Evolutionary conservation across 2,797 vertebrate genomes (phyloP), one percentile per base, ranked within the genome.

Genomic region (Apogon talboti): DNA sequence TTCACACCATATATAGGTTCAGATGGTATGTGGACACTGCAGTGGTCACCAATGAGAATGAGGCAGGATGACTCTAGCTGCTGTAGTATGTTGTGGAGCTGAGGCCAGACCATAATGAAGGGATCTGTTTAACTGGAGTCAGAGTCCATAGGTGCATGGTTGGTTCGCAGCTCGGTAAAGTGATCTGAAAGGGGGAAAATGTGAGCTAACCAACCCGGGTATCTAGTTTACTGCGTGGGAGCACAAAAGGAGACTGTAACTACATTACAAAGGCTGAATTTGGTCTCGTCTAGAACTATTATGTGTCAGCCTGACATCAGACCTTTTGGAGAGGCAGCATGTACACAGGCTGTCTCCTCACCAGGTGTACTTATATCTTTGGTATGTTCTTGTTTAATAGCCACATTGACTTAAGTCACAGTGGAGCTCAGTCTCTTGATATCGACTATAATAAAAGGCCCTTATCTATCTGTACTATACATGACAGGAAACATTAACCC

Each of bases 151-250:
- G 75, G 66, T 66, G 46, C 49, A 13, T 13, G 16, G 72, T 55
- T 89, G 76, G 87, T 83, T 90, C 82, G 67, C 79, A 68, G 58
- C 74, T 74, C 37, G 35, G 83, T 89, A 88, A 91, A 91, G 43
- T 71, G 83, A 93, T 91, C 87, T 79, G 75, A 87, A 87, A 79
- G 54, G 30, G 49, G 74, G 76, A 70, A 86, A 85, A 86, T 87
- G 64, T 86, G 80, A 91, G 82, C 69, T 71, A 56, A 9, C 76
- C 73, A 81, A 90, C 86, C 84, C 55, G 66, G 52, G 76, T 89
- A 74, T 87, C 79, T 66, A 81, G 84, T 86, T 91, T 73, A 76
- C 44, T 52, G 60, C 19, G 30, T 52, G 58, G 54, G 61, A 83
- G 69, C 67, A 62, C 54, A 14, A 46, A 56, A 82, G 53, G 71